Base-by-base conservation (phyloP, 2,797 vertebrate species). In the Eurystomus glaucurus region DNA sequence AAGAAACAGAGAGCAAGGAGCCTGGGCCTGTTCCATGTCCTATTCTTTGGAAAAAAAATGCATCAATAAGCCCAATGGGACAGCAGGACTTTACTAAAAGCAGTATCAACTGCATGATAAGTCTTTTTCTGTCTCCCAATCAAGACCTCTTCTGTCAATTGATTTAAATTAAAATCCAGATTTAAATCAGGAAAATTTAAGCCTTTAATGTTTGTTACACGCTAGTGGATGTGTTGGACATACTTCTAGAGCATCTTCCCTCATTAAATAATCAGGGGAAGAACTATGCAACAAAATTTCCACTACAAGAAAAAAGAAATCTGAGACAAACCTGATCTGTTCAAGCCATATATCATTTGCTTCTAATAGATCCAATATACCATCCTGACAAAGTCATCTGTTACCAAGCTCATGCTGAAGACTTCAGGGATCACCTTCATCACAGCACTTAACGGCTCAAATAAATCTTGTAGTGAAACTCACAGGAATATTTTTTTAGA, bases 391-490 rank as follows among this genome's bases (percentile, higher is more conserved):
- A 55, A 88, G 83, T 91, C 94, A 97, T 97, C 96, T 75, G 79
- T 97, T 97, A 97, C 81, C 69, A 25, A 39, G 76, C 75, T 76
- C 83, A 55, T 64, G 79, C 89, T 91, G 87, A 95, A 95, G 79
- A 94, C 89, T 96, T 58, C 81, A 37, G 57, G 92, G 84, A 94
- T 88, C 91, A 93, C 83, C 72, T 83, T 90, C 85, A 93, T 92
- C 83, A 88, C 60, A 68, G 79, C 79, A 54, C 43, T 65, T 82
- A 90, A 85, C 14, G 0, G 46, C 14, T 2, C 75, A 85, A 84
- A 88, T 85, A 91, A 83, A 92, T 88, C 90, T 82, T 51, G 18
- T 25, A 35, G 18, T 20, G 39, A 81, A 87, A 80, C 58, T 82
- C 33, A n/a, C 11, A 13, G 26, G 37, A 52, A 7, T 29, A 46